Evolutionary conservation across 2,888 invertebrate species (phyloP), one percentile per base, ranked within the genome.

Genomic region (Mythimna albipuncta): DNA sequence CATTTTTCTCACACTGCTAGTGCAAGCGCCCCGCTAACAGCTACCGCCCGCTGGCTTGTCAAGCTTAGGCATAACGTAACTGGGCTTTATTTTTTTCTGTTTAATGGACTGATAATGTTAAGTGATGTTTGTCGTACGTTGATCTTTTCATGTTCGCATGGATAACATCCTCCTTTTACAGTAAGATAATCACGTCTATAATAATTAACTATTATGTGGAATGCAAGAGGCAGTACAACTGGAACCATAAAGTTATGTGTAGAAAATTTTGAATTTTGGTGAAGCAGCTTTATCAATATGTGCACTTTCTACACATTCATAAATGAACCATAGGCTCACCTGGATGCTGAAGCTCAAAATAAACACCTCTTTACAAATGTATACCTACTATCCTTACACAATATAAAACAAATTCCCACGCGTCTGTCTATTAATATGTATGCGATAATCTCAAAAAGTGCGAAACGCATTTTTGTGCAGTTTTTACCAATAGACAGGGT

Each of bases 1-100:
- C 87, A 94, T 94, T 94, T 94, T 94, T 95, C 95, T 95, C 95
- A 95, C 95, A 94, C 94, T 93, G 83, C 32, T 77, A 83, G 71
- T 71, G 72, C 72, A 19, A 77, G 78, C 87, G 87, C 85, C 89
- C 85, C 83, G 91, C 88, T 78, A 89, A 52, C 76, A 84, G 79
- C 84, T 72, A 81, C 85, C 84, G 87, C 89, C 87, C 87, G 67
- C 83, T 83, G 82, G 9, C 68, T 64, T 47, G 41, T 82, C 79
- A 66, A 64, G 71, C 41, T 62, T 84, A 68, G 69, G 65, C 68
- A 64, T 77, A 72, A 55, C 44, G 38, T 69, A 44, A n/a, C 19
- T 61, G 6, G 35, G 11, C 58, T 58, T 67, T 65, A 21, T 65
- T n/a, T 66, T 59, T 66, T 38, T 26, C 41, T 41, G 7, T 26